Base-by-base conservation (phyloP, 2,113 vertebrate species). In the Bungarus multicinctus region DNA sequence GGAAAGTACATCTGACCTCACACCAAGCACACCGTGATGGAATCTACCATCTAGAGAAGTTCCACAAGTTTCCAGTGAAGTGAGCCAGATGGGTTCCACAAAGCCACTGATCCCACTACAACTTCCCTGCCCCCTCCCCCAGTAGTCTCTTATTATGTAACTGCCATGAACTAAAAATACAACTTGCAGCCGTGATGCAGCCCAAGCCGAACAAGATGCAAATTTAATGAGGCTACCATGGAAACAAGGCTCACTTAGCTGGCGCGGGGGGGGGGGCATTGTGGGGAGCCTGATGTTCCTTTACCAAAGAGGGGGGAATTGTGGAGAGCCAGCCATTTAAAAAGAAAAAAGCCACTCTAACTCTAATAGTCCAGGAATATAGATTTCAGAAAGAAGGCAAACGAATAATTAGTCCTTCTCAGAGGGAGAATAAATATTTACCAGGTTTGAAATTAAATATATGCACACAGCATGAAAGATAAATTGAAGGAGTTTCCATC, bases 171-270 rank as follows among this genome's bases (percentile, higher is more conserved):
- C 97, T 98, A 98, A 98, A 98, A 98, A 98, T 98, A 98, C 95
- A 97, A 96, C 96, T 97, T 87, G 90, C 96, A 96, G 97, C 96
- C 95, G 90, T 95, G 95, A 96, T 97, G 97, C 96, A 96, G 97
- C 95, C 97, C 96, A 91, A 74, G 97, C 97, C 96, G 94, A 95
- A 96, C 88, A 91, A 97, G 96, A 98, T 97, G 97, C 97, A 97
- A 97, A 97, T 97, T 98, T 98, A 97, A 98, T 97, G 96, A 98
- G 96, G 97, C 97, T 97, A 97, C 98, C 98, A 98, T 98, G 97
- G 98, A 97, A 98, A 98, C 98, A 45, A 95, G 95, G 92, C 95
- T 95, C 95, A 96, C 92, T 96, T 97, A 81, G 25, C 96, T 96
- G 97, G 93, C 94, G 95, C 94, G 92, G 88, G 6, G 47, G 43